Evolutionary conservation across 2,888 invertebrate genomes (phyloP).

Genomic region (Aphodius granarius): DNA sequence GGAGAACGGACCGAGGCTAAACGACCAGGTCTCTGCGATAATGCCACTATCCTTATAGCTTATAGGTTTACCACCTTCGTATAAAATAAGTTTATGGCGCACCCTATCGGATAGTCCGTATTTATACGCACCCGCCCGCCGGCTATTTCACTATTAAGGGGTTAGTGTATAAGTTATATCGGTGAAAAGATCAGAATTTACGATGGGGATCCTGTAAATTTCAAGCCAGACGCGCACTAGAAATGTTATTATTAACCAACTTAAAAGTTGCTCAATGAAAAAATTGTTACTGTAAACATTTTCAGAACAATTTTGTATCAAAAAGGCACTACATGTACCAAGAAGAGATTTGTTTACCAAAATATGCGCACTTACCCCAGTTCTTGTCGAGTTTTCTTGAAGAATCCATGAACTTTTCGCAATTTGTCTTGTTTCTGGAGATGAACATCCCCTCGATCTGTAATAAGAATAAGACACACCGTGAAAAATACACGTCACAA

Average conservation of each 20-base stretch:
- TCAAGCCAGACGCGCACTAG: no score
- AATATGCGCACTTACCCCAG: constrained; percentile 12
- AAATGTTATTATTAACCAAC: no score
- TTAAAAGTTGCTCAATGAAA: no score
- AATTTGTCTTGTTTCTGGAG: not conserved
- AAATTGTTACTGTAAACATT: no score
- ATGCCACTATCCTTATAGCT: not conserved
- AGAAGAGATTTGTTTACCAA: constrained; percentile 6
- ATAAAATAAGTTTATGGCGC: not conserved
- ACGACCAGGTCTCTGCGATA: not conserved
- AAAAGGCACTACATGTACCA: no score
- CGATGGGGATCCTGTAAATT: no score
- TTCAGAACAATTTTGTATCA: no score
- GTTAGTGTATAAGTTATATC: not conserved
- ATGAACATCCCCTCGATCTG: no score
- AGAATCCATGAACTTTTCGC: not conserved
- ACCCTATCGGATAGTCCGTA: not conserved
- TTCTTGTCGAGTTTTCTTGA: constrained; percentile 1
- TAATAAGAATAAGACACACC: not conserved
- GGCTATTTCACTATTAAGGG: not conserved
- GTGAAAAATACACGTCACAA: no score
- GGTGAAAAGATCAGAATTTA: not conserved
- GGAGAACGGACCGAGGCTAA: not conserved
- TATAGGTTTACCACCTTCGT: not conserved
- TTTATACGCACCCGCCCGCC: not conserved